Base-by-base conservation (phyloP, 1,140 invertebrate genomes). In the Drosophila novamexicana region DNA sequence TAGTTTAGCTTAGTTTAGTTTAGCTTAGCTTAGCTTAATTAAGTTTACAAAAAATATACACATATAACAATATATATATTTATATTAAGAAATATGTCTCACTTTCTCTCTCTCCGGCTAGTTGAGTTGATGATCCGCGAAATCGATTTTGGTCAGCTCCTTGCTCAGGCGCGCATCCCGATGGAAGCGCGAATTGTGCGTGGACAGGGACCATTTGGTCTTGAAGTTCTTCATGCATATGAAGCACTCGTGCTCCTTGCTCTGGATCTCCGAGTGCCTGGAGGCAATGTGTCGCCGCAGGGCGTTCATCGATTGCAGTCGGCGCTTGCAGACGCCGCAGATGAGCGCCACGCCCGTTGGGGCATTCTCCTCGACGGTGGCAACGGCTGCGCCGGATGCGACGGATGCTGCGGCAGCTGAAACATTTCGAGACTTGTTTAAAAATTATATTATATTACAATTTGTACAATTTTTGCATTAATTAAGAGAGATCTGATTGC, bases 201-300 rank as follows among this genome's bases (percentile, higher is more conserved):
- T 92, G 58, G 91, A 91, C 7, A 92, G 49, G 1, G 91, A 92
- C 91, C 91, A 92, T 47, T 92, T 92, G 4, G 91, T 92, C 71
- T 92, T 92, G 75, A 92, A 92, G 56, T 81, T 82, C 59, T 91
- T 92, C 45, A 79, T 81, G 58, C 91, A 92, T 10, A 85, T 78
- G 36, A 64, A 76, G 62, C 91, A 92, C 42, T 92, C 85, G 59
- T 85, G 54, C 66, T 90, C 83, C 64, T 81, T 83, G 37, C 75
- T 81, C 59, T 77, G 79, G 18, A 91, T 90, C 74, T 91, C 83
- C 37, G 90, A 79, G 59, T 92, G 91, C 49, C 83, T 66, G 22
- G 90, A 92, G 8, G 90, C 90, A 6, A 85, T 86, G 56, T 92
- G 91, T 0, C 91, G 88, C 6, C 85, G 39, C 45, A 92, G 29